Percentiles rank a stretch among this genome's conserved stretches.
phyloP scores from a whole-genome alignment of 2,888 invertebrate species.

The Nomada ferruginata region DNA sequence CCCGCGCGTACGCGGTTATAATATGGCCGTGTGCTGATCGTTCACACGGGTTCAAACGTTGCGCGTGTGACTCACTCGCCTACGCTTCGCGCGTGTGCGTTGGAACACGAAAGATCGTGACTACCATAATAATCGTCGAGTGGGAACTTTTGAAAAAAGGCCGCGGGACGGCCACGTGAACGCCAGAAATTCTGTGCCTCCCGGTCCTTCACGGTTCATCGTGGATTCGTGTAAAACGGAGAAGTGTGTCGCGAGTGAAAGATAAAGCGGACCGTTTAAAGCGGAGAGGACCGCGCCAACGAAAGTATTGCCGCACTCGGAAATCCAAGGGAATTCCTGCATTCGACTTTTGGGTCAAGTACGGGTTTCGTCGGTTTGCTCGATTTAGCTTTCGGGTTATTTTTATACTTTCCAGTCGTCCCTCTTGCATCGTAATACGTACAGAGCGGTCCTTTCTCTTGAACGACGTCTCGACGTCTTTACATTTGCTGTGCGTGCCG shows the following conservation, averaged over 20 bases:
- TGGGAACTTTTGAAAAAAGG: slow-evolving; percentile 18
- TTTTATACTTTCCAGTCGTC: slow-evolving; percentile 25
- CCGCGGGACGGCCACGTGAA: background rate
- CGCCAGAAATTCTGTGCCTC: background rate
- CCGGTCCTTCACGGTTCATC: background rate
- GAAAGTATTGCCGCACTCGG: background rate
- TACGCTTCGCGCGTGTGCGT: slow-evolving; percentile 29
- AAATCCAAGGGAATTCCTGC: slow-evolving; percentile 25
- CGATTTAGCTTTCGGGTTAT: slow-evolving; percentile 30
- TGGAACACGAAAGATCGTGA: slow-evolving; percentile 47
- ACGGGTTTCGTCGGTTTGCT: slow-evolving; percentile 23
- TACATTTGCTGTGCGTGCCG: background rate
- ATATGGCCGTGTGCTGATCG: slow-evolving; percentile 14
- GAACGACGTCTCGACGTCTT: background rate
- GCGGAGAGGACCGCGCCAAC: background rate
- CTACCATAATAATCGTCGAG: slow-evolving; percentile 46
- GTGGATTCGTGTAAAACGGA: too few relatives aligned
- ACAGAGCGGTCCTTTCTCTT: background rate
- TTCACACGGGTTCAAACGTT: slow-evolving; percentile 12
- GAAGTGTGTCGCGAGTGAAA: background rate
- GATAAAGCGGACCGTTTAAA: slow-evolving; percentile 1
- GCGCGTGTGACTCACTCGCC: slow-evolving; percentile 33
- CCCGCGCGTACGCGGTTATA: slow-evolving; percentile 19
- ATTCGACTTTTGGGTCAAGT: slow-evolving; percentile 33
- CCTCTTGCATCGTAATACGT: background rate